Percentiles rank a stretch among this genome's conserved stretches.
These are phyloP conservation scores for Trichonephila clavipes DNA, from an alignment of 1,140 invertebrate genomes.

Conservation along the genomic window DNA sequence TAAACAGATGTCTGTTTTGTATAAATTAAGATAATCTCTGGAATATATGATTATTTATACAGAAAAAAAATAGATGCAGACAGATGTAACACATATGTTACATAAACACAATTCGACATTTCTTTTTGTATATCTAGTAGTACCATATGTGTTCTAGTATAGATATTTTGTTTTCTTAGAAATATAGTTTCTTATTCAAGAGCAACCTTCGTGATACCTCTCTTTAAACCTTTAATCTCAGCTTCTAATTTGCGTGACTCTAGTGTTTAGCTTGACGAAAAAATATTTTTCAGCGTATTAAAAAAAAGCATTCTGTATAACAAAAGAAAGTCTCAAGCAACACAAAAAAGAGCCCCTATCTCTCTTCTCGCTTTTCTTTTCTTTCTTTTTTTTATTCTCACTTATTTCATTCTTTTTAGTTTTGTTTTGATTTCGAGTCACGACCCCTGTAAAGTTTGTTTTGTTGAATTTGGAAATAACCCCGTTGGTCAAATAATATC, in stretches of 20 bases:
- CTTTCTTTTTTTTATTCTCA: background rate
- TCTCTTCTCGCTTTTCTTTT: background rate
- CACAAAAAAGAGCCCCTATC: background rate
- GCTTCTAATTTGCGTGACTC: constrained; percentile 14
- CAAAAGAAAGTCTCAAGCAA: background rate
- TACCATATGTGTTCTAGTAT: too few species aligned
- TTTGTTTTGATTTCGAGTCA: constrained; percentile 52
- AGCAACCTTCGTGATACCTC: background rate
- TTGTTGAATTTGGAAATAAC: constrained; percentile 60
- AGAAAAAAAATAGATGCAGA: too few species aligned
- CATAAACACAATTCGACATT: too few species aligned
- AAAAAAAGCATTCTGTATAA: background rate
- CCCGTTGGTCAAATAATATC: constrained; percentile 57
- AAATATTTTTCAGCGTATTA: background rate
- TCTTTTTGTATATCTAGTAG: too few species aligned
- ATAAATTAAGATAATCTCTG: too few species aligned
- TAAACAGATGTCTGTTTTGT: too few species aligned
- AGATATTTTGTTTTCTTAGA: too few species aligned
- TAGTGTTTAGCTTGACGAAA: background rate
- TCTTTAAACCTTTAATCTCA: constrained; percentile 5
- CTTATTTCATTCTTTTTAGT: background rate
- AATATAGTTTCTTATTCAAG: too few species aligned
- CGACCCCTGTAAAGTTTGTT: constrained; percentile 1
- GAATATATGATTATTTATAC: too few species aligned
- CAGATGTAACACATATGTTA: too few species aligned